phyloP scores from a whole-genome alignment of 2,888 invertebrate species.

The Pegoplata infirma region DNA sequence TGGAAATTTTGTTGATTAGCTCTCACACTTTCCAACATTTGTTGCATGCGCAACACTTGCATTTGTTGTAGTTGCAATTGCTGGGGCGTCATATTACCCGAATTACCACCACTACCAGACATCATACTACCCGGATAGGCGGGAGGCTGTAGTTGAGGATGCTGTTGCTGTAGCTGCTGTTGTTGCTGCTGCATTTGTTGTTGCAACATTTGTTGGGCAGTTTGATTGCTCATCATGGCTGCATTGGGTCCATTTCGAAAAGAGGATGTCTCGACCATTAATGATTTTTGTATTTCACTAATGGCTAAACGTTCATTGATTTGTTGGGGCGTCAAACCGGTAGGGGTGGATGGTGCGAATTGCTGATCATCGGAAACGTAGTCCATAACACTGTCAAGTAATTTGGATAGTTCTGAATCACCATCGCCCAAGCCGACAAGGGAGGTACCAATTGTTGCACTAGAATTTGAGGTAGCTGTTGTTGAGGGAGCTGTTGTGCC shows the following conservation, averaged over 20 bases:
- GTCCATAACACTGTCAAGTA: constrained; percentile 91
- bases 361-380: constrained; percentile 83
- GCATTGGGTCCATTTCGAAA: constrained; percentile 65
- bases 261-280: constrained; percentile 88
- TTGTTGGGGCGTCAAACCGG: constrained; percentile 70
- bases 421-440: constrained; percentile 66
- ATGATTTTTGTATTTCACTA: constrained; percentile 91
- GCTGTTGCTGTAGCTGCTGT: constrained; percentile 61
- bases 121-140: constrained; percentile 72
- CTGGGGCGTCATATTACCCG: constrained; percentile 48
- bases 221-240: constrained; percentile 46
- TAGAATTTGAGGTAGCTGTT: constrained; percentile 68
- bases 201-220: constrained; percentile 66
- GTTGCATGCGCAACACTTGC: constrained; percentile 67
- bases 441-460: constrained; percentile 62
- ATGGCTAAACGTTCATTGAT: constrained; percentile 88
- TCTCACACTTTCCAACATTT: constrained; percentile 69
- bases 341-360: constrained; percentile 70
- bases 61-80: constrained; percentile 71
- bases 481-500: constrained; percentile 76
- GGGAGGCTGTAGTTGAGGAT: constrained; percentile 69
- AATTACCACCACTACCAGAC: constrained; percentile 39
- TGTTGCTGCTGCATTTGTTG: constrained; percentile 69
- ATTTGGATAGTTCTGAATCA: constrained; percentile 88
- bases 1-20: constrained; percentile 73